Evolutionary conservation across 2,113 vertebrate genomes (phyloP), one percentile per base, ranked within the genome.

Genomic region (Dicentrarchus labrax): DNA sequence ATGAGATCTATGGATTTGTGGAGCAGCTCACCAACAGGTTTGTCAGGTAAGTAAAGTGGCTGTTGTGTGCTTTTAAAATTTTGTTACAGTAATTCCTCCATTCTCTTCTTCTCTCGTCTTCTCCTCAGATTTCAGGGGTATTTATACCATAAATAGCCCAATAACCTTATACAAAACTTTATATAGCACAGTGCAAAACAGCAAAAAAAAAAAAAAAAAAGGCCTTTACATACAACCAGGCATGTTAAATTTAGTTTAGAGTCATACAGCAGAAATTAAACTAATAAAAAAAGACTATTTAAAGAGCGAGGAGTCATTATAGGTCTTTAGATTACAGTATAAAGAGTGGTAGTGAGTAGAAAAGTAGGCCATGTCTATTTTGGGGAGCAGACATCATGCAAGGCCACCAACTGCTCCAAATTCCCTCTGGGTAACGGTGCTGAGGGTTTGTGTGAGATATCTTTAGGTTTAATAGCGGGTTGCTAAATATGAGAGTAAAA

Each of bases 1-100:
- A 81, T 5, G 96, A 99, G 85, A 99, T 99, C 83, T 98, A 96
- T 88, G 88, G 91, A 38, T 99, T 99, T 91, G 98, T 97, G 47
- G 90, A 97, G 71, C 96, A 97, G 78, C 95, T 99, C 89, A 98
- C 97, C 0, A 94, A 96, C 69, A 96, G 96, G 94, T 99, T 99
- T 92, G 96, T 98, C 78, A 99, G 97, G 98, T 99, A 89, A 72
- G 86, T 76, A 17, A 15, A 60, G 13, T 43, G 19, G 12, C 36
- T 45, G 15, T 38, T 61, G 50, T 48, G 9, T 61, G 5, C 21
- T 53, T 45, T 59, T 4, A 10, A 10, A 3, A 15, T 7, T 15
- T 39, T 53, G 13, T 21, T 9, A 75, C 2, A 12, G 1, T 30
- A 8, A 1, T 24, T 15, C 22, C 53, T 48, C 13, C 30, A 30